Percentiles rank a stretch among this genome's conserved stretches.
Conservation (phyloP, 2,113 vertebrate species). For the Riparia riparia region DNA sequence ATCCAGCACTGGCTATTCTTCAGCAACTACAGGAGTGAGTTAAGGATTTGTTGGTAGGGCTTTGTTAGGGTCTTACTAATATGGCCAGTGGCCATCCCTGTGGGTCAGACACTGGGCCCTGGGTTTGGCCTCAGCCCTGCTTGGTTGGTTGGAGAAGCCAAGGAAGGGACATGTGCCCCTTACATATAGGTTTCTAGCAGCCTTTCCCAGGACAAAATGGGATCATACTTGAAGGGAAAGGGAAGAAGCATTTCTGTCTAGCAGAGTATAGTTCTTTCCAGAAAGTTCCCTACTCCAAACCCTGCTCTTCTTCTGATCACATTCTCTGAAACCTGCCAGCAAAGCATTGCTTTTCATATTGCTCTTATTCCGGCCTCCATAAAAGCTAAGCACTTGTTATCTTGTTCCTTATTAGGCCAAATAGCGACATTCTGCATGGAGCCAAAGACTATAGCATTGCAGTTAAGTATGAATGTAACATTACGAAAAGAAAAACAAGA, state of each 20-base stretch:
- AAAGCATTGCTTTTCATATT: neutral
- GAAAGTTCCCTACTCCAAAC: neutral
- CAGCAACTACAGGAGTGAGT: neutral
- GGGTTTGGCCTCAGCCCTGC: neutral
- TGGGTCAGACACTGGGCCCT: too few species aligned
- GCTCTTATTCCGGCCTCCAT: neutral
- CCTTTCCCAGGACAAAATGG: neutral
- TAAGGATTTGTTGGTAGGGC: neutral
- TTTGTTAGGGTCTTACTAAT: neutral
- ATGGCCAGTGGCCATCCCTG: fast-evolving
- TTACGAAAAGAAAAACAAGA: neutral
- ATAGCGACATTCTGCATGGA: neutral
- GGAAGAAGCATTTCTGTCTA: neutral
- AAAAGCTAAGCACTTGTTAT: neutral
- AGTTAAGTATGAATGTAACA: neutral
- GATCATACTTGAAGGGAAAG: neutral
- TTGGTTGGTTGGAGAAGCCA: neutral
- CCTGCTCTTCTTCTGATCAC: neutral
- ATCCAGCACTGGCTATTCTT: neutral
- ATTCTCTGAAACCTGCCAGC: neutral
- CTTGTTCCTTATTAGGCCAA: neutral
- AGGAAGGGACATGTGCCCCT: neutral
- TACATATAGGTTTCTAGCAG: neutral
- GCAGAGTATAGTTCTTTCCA: neutral
- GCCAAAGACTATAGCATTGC: neutral